A percentile compares a stretch with the other conserved stretches of the same genome.
Conservation (phyloP, 2,888 invertebrate genomes). For the Toxonevra muliebris region DNA sequence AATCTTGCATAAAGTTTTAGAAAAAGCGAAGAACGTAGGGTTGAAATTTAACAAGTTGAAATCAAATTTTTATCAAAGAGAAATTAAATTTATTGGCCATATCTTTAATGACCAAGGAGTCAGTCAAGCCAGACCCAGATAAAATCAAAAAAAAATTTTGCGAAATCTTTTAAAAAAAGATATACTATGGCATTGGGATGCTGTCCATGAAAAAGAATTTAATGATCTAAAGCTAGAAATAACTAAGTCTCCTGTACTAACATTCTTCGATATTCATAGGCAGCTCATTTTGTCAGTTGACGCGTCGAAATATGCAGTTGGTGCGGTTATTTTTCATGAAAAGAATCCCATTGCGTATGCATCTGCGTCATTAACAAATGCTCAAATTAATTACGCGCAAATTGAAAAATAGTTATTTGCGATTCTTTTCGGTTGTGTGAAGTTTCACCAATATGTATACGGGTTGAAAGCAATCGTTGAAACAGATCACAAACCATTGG, state of each 20-base stretch:
- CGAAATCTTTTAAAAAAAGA: too few relatives aligned
- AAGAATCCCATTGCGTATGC: not conserved
- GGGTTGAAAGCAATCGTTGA: not conserved
- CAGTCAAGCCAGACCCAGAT: too few relatives aligned
- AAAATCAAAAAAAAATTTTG: too few relatives aligned
- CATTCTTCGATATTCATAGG: slow-evolving; percentile 20
- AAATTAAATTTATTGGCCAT: slow-evolving; percentile 23
- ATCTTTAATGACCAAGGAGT: slow-evolving; percentile 20
- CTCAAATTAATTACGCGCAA: too few relatives aligned
- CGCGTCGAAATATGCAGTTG: slow-evolving; percentile 16
- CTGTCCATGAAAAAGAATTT: too few relatives aligned
- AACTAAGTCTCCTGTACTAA: slow-evolving; percentile 23
- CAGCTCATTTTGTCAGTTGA: slow-evolving; percentile 13
- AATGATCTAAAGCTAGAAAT: too few relatives aligned
- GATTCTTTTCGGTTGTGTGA: not conserved
- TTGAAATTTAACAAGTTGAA: slow-evolving; percentile 26
- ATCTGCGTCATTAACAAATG: too few relatives aligned
- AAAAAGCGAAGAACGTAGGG: slow-evolving; percentile 21
- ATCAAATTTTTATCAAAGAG: slow-evolving; percentile 3
- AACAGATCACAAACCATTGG: slow-evolving; percentile 25
- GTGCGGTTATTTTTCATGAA: not conserved
- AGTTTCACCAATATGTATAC: not conserved
- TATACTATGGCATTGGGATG: too few relatives aligned
- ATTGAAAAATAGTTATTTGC: slow-evolving; percentile 40
- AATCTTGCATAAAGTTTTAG: slow-evolving; percentile 21